Percentiles rank a stretch among this genome's conserved stretches.
Conservation (phyloP, 2,113 vertebrate species). For the Andinoacara biseriatus region DNA sequence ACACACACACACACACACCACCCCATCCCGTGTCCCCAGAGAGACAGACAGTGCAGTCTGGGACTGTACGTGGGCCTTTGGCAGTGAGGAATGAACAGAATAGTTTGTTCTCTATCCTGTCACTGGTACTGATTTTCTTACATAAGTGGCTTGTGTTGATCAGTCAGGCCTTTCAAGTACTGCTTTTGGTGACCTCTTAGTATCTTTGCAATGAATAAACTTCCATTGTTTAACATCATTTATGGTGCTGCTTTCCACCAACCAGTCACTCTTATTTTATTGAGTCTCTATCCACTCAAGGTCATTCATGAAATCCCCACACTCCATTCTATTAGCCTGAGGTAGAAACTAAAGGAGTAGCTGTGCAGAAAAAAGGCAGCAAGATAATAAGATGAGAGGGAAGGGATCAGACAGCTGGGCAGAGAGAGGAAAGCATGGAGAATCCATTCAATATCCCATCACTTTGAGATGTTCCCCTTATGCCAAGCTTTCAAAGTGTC, state of each 20-base stretch:
- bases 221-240: neutral
- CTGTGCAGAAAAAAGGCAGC: neutral
- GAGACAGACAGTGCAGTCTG: neutral
- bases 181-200: neutral
- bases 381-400: slow-evolving; percentile 18
- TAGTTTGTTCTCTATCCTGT: neutral
- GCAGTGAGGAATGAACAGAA: neutral
- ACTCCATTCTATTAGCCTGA: neutral
- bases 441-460: slow-evolving; percentile 33
- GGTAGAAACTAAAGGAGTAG: neutral
- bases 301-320: slow-evolving; percentile 1
- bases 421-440: slow-evolving; percentile 28
- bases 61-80: neutral
- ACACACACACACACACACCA: no score
- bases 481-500: slow-evolving; percentile 29
- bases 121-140: neutral
- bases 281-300: neutral
- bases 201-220: neutral
- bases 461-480: slow-evolving; percentile 32
- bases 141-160: neutral
- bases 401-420: neutral
- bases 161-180: neutral
- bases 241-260: neutral
- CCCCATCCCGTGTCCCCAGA: no score
- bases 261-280: neutral